phyloP scores from a whole-genome alignment of 2,113 vertebrate genomes.

The Anhinga anhinga region DNA sequence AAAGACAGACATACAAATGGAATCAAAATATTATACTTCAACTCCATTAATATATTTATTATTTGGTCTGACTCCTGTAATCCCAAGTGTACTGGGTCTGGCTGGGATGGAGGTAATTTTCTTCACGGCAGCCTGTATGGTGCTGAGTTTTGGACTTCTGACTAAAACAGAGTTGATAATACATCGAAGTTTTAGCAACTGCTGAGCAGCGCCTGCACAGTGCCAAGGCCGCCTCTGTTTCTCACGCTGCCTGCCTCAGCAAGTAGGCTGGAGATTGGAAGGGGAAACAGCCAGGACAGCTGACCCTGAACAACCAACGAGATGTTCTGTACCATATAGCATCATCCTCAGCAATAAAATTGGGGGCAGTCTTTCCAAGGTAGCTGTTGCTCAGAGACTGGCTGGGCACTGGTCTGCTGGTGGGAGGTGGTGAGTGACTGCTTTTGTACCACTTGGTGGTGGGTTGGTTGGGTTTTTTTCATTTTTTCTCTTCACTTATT shows the following conservation, averaged over 20 bases:
- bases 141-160: background rate
- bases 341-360: background rate
- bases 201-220: background rate
- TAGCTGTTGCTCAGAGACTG: background rate
- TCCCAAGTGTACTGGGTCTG: background rate
- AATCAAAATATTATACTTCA: conserved; percentile 25
- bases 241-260: background rate
- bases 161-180: background rate
- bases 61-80: background rate
- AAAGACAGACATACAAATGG: conserved; percentile 3
- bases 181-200: background rate
- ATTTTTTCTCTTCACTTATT: background rate
- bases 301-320: background rate
- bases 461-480: background rate
- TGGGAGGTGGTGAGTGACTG: background rate
- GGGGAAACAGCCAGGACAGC: background rate
- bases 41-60: background rate
- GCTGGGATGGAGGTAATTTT: background rate
- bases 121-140: background rate
- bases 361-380: background rate
- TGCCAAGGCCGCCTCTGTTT: background rate
- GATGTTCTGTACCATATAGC: background rate
- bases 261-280: background rate
- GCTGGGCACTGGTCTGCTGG: background rate
- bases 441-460: background rate